Conservation (phyloP, 2,888 invertebrate species). For the Antheraea yamamai region DNA sequence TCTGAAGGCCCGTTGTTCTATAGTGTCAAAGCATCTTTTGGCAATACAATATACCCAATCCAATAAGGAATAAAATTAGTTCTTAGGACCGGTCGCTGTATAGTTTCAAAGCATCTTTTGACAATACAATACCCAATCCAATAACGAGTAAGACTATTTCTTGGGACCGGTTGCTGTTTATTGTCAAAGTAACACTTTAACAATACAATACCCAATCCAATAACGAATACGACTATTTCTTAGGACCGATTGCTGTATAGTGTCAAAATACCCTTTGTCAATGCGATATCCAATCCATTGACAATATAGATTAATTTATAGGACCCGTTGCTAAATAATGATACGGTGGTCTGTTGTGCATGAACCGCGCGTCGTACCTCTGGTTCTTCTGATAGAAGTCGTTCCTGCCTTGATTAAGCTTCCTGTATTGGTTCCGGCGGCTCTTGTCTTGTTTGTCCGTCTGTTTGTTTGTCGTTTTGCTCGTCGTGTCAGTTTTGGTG, state of each 20-base stretch:
- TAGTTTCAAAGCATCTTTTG: background rate
- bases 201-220: no score
- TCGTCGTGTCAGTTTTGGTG: slow-evolving; percentile 36
- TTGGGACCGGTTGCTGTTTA: no score
- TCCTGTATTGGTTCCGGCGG: slow-evolving; percentile 65
- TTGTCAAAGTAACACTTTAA: no score
- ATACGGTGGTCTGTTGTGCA: slow-evolving; percentile 67
- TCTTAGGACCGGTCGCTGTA: no score
- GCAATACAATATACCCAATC: background rate
- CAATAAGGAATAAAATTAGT: background rate
- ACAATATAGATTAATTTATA: slow-evolving; percentile 60
- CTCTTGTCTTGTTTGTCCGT: slow-evolving; percentile 61
- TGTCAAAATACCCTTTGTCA: background rate
- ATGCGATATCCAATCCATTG: background rate
- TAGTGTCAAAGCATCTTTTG: background rate
- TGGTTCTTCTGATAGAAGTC: slow-evolving; percentile 71
- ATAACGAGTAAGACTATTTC: background rate
- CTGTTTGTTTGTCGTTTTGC: slow-evolving; percentile 39
- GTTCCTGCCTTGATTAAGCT: slow-evolving; percentile 57
- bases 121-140: background rate
- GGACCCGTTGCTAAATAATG: slow-evolving; percentile 76
- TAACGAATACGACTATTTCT: no score
- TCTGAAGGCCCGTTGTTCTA: no score
- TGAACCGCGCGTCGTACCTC: slow-evolving; percentile 70
- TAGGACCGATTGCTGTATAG: no score